phyloP scores from a whole-genome alignment of 2,113 vertebrate species.

The Nibea coibor region DNA sequence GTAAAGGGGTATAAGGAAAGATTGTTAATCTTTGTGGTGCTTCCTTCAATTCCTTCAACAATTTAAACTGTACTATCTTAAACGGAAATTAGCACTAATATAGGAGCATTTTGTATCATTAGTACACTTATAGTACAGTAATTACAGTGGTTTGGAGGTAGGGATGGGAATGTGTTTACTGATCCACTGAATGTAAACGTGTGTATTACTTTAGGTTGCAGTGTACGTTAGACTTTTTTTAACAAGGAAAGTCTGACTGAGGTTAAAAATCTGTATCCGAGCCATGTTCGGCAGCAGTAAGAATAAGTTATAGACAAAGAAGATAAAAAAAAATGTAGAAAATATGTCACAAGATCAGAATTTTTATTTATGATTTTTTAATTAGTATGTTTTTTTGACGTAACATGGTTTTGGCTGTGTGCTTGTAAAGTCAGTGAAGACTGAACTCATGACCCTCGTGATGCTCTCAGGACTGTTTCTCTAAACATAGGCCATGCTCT shows the following conservation, averaged over 20 bases:
- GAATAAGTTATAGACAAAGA: neutral
- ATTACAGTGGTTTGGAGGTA: neutral
- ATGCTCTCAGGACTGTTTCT: neutral
- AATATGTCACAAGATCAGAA: neutral
- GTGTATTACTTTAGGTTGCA: neutral
- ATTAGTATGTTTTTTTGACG: neutral
- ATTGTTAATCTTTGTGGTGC: neutral
- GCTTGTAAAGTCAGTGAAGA: neutral
- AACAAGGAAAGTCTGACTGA: neutral
- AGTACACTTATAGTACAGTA: neutral
- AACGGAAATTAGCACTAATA: neutral
- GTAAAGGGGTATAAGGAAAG: neutral
- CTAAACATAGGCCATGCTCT: slow-evolving; percentile 2
- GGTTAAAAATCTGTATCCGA: neutral
- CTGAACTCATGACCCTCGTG: slow-evolving; percentile 9
- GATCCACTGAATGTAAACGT: neutral
- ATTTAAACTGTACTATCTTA: neutral
- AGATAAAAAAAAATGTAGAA: neutral
- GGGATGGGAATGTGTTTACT: neutral
- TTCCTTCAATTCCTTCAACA: neutral
- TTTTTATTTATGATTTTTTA: neutral
- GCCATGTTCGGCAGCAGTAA: neutral
- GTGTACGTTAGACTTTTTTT: slow-evolving; percentile 4
- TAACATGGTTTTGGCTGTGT: neutral
- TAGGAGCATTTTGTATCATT: neutral